Evolutionary conservation across 2,797 vertebrate genomes (phyloP), one percentile per base, ranked within the genome.

Genomic region (Dipus sagitta): DNA sequence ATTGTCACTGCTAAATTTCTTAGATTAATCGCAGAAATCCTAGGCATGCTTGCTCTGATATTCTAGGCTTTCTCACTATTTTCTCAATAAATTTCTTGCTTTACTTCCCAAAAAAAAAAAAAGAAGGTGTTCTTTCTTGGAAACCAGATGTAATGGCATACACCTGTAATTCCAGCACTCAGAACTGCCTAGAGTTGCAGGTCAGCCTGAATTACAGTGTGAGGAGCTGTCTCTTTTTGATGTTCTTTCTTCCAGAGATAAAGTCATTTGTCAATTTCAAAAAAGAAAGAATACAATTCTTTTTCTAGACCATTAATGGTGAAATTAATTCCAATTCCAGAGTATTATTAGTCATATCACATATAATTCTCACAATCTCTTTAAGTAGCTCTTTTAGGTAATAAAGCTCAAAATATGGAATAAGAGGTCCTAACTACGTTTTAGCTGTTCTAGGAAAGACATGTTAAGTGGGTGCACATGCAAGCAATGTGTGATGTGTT

Each of bases 301-400:
- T 96, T 92, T 78, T 82, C 92, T 24, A 60, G 70, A 86, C 42
- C 58, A 28, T 34, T 34, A 95, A 67, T 26, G 64, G 34, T 26
- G 81, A 84, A 78, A 32, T 70, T 72, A 92, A 86, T 91, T 74
- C 8, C 72, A 92, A 65, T 86, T 95, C 92, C 71, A 77, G 58
- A 78, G 28, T 52, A n/a, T 65, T 34, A 89, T 47, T 32, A 81
- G 4, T 87, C 38, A 75, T 54, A 67, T 47, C 47, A 84, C 30
- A 83, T 12, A 70, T 12, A 70, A 90, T 83, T 86, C 62, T 90
- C 24, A 72, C 32, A 42, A 71, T 84, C 42, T 18, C 77, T 94
- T 87, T 93, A 60, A 92, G 38, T 52, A 76, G 54, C 54, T 93
- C 17, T 88, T 92, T 75, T 7, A 78, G 58, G 88, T 62, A 85